Evolutionary conservation across 2,888 invertebrate genomes (phyloP), one percentile per base, ranked within the genome.

Genomic region (Fabriciana adippe): DNA sequence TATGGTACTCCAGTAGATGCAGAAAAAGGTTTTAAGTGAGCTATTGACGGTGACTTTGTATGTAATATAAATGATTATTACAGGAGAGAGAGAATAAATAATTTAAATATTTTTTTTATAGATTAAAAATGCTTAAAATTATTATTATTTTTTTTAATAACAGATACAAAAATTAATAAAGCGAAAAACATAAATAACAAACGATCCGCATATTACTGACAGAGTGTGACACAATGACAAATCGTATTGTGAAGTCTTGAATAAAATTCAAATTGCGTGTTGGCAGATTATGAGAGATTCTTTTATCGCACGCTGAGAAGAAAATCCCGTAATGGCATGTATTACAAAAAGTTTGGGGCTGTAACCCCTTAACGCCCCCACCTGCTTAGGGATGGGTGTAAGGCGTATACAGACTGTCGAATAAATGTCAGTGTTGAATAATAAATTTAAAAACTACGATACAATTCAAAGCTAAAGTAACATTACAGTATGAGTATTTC

Each of bases 341-440:
- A 74, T 73, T 73, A 76, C 76, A 76, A 78, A 78, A 75, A 77
- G 73, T 72, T 72, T 73, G 72, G 72, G 72, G 75, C 71, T 74
- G 72, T 75, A 79, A 80, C 80, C 81, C 80, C 78, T 81, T 78
- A 74, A 74, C 74, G 61, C 75, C 73, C 71, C 71, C 73, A 72
- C 74, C 74, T 73, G 73, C 69, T 62, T 71, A 62, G 68, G 69
- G 67, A 55, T 54, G 68, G 31, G 54, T 41, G 47, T 67, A 65
- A 68, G 55, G 55, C 18, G 16, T n/a, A 2, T 55, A 60, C 68
- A 70, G 41, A 70, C 59, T 54, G 13, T 51, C 31, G 26, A 63
- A 16, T 21, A 18, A 6, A 8, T 2, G 11, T 61, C 3, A 1
- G 8, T 3, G 26, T 60, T 18, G 21, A 1, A 21, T 57, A 41